Conservation (phyloP, 2,888 invertebrate genomes). For the Tenthredo scrophulariae region DNA sequence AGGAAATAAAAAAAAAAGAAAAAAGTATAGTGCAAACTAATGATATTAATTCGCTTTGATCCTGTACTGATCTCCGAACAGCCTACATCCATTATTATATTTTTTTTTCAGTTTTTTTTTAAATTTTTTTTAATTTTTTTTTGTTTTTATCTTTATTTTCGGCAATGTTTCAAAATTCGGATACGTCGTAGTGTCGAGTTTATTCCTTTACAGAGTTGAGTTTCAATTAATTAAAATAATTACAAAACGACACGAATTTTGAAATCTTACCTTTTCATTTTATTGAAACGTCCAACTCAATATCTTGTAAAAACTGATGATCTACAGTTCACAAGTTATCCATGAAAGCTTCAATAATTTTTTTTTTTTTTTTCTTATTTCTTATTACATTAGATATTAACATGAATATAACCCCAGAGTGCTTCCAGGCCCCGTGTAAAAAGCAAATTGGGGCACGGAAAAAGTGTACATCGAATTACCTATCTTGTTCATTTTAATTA, state of each 20-base stretch:
- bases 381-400: slow-evolving; percentile 66
- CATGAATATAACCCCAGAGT: slow-evolving; percentile 73
- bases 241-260: slow-evolving; percentile 67
- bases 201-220: slow-evolving; percentile 57
- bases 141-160: slow-evolving; percentile 59
- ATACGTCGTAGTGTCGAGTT: slow-evolving; percentile 27
- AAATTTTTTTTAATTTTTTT: slow-evolving; percentile 56
- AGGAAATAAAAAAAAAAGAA: not conserved
- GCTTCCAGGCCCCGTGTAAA: slow-evolving; percentile 72
- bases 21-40: slow-evolving; percentile 53
- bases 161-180: slow-evolving; percentile 62
- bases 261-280: slow-evolving; percentile 65
- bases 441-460: slow-evolving; percentile 71
- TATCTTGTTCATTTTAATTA: slow-evolving; percentile 59
- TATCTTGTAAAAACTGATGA: slow-evolving; percentile 57
- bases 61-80: slow-evolving; percentile 65
- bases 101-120: slow-evolving; percentile 56
- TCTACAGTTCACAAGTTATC: slow-evolving; percentile 41
- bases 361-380: slow-evolving; percentile 36
- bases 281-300: slow-evolving; percentile 66
- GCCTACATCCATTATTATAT: slow-evolving; percentile 69
- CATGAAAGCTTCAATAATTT: slow-evolving; percentile 50
- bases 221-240: slow-evolving; percentile 61
- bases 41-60: slow-evolving; percentile 57
- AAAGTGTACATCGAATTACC: slow-evolving; percentile 73